These are phyloP conservation scores for Aradophagus sp. DNA, from an alignment of 1,140 invertebrate genomes.

Conservation along the genomic window DNA sequence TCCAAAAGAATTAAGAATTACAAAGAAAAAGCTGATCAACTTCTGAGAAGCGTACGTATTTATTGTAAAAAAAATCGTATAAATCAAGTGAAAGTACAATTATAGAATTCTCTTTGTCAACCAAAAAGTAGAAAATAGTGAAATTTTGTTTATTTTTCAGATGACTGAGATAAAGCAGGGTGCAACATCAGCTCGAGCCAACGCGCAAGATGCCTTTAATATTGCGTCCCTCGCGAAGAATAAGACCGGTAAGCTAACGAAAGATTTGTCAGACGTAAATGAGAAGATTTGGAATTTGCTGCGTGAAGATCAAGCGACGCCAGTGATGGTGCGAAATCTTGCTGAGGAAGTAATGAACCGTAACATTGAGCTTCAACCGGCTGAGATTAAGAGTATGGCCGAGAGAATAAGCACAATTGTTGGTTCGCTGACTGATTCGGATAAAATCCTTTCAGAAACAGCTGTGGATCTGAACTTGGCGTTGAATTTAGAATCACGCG, in stretches of 20 bases:
- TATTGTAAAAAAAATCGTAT: no score
- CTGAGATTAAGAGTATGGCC: constrained; percentile 89
- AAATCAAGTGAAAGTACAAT: no score
- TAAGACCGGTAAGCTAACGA: constrained; percentile 75
- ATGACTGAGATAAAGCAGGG: constrained; percentile 77
- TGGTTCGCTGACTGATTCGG: constrained; percentile 89
- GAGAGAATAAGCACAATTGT: constrained; percentile 90
- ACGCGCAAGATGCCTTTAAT: constrained; percentile 79
- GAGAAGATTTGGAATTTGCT: constrained; percentile 85
- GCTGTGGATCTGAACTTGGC: constrained; percentile 84
- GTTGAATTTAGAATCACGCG: constrained; percentile 83
- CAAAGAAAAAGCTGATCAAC: constrained; percentile 83
- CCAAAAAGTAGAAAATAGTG: no score
- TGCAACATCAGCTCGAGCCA: constrained; percentile 75
- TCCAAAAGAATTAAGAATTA: constrained; percentile 86
- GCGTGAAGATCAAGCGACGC: constrained; percentile 83
- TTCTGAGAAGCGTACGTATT: constrained; percentile 78
- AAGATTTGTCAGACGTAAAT: constrained; percentile 77
- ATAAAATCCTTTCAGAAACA: constrained; percentile 91
- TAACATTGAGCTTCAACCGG: constrained; percentile 84
- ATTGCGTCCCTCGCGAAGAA: constrained; percentile 76
- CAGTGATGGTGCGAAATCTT: constrained; percentile 85
- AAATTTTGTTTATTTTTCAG: constrained; percentile 72
- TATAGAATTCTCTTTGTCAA: no score
- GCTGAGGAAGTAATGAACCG: constrained; percentile 84